Evolutionary conservation across 2,797 vertebrate genomes (phyloP).

Genomic region (Pyrocephalus nanus): DNA sequence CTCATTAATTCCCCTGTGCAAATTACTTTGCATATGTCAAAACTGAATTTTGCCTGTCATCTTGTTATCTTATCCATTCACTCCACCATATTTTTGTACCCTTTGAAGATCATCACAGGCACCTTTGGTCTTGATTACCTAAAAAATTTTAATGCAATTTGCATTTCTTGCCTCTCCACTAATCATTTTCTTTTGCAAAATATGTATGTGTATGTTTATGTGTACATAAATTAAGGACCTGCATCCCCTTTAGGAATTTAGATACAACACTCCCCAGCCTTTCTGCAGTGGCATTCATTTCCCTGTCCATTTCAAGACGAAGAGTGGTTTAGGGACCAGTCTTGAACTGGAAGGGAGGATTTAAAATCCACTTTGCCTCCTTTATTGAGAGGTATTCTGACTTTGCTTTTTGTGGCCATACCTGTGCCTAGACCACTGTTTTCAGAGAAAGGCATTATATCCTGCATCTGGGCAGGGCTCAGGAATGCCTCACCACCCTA

Average conservation of each 20-base stretch:
- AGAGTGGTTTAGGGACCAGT: neutral
- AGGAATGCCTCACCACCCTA: neutral
- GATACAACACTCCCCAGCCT: neutral
- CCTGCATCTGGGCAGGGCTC: neutral
- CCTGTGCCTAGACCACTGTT: neutral
- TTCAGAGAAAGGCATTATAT: neutral
- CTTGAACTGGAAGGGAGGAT: neutral
- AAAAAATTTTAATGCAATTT: neutral
- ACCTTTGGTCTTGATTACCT: neutral
- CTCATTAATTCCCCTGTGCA: neutral
- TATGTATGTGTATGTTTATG: no score
- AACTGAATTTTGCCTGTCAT: neutral
- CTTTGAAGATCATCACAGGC: neutral
- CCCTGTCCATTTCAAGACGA: neutral
- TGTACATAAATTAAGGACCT: neutral
- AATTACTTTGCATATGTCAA: neutral
- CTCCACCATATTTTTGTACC: neutral
- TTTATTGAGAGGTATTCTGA: neutral
- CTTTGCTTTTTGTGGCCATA: neutral
- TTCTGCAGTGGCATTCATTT: neutral
- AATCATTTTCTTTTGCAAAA: neutral
- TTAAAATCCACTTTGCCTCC: neutral
- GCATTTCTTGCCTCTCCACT: neutral
- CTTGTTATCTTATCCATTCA: neutral
- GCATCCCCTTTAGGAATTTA: neutral